Evolutionary conservation across 2,797 vertebrate genomes (phyloP).

Genomic region (Kryptolebias ocellatus): DNA sequence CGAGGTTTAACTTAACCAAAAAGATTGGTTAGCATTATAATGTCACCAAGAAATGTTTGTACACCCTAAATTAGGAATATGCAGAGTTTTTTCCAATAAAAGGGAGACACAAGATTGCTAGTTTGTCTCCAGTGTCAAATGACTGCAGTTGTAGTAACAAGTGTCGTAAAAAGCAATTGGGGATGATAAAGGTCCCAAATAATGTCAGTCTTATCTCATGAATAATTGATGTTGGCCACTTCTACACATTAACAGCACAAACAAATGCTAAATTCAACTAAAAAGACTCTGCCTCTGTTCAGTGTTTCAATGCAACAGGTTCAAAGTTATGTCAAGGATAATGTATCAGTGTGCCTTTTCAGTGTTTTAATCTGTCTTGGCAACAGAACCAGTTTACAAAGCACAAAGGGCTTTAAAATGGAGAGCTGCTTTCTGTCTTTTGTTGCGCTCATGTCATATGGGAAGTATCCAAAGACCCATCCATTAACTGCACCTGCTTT

Average conservation of each 20-base stretch:
- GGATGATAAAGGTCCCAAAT: constrained; percentile 1
- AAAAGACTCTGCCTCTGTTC: constrained; percentile 14
- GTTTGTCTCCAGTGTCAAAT: constrained; percentile 9
- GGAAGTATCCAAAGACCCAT: constrained; percentile 22
- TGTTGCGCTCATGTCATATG: constrained; percentile 60
- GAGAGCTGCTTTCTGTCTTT: constrained; percentile 60
- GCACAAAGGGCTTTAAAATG: constrained; percentile 41
- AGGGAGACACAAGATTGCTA: constrained; percentile 10
- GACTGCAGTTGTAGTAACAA: constrained; percentile 7
- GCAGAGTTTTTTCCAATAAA: neutral
- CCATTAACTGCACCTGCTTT: neutral
- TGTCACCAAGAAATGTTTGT: constrained; percentile 37
- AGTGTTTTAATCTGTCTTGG: constrained; percentile 33
- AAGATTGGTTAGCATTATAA: constrained; percentile 41
- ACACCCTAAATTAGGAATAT: constrained; percentile 15
- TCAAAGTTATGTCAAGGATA: neutral
- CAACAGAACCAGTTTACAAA: constrained; percentile 25
- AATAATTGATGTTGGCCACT: constrained; percentile 1
- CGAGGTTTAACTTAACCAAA: constrained; percentile 58
- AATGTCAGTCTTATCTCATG: constrained; percentile 8
- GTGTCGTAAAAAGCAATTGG: constrained; percentile 1
- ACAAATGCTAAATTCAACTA: constrained; percentile 9
- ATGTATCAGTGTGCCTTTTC: constrained; percentile 28
- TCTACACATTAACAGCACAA: neutral
- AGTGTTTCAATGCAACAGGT: constrained; percentile 8